Base-by-base conservation (phyloP, 2,888 invertebrate genomes). In the Agrotis segetum region DNA sequence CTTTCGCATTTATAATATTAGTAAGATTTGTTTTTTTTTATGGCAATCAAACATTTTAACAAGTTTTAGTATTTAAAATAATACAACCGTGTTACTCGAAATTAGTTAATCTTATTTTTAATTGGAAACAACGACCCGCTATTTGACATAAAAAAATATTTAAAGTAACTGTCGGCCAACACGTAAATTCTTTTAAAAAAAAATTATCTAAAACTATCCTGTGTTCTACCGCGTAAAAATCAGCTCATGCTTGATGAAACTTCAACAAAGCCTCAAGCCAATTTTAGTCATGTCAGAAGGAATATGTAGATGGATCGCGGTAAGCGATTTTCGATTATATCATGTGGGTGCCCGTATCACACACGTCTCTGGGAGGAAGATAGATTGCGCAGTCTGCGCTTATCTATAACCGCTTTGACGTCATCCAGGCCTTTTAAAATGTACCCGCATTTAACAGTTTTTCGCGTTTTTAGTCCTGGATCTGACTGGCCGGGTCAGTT, bases 291-390 rank as follows among this genome's bases (percentile, higher is more conserved):
- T 86, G 88, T 90, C 88, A 89, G 85, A 84, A 85, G 82, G 88
- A 89, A 88, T 89, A 90, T 90, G 91, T 90, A 88, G 89, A 92
- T 88, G 90, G 90, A 90, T 92, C 87, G 86, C 83, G 86, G 90
- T 91, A 91, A 92, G 89, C 92, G 92, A 89, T 92, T 92, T 89
- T 89, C 91, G 92, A 92, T 92, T 90, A 92, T 91, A 92, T 90
- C 90, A 90, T 91, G 90, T 88, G 91, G 91, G 91, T 85, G 79
- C 88, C 88, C 88, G 89, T 91, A 92, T 92, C 91, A 87, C 89
- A 87, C 87, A 91, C 86, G 92, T 92, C 92, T 89, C 83, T 70
- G 77, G 84, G 90, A 91, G 89, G 89, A 94, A 94, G 94, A 95
- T 92, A 93, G 92, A 94, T 94, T 92, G 91, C 90, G 87, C 81